A percentile compares a stretch with the other conserved stretches of the same genome.
Evolutionary conservation across 1,140 invertebrate genomes (phyloP).

Genomic region (Bemisia tabaci): DNA sequence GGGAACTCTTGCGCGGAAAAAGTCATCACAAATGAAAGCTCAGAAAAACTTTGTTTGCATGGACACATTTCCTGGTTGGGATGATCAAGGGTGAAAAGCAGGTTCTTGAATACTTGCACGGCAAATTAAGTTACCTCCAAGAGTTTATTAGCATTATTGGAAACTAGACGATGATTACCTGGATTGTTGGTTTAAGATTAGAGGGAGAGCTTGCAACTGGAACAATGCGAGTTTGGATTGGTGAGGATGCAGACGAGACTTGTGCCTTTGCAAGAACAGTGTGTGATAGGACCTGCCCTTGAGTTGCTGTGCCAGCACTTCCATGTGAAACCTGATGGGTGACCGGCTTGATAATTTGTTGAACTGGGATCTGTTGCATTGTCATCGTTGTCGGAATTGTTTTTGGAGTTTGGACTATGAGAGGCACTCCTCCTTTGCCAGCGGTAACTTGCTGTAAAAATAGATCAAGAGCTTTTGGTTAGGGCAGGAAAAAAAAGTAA

Average conservation of each 20-base stretch:
- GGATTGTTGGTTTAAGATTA: conserved; percentile 39
- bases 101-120: too few relatives aligned
- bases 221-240: conserved; percentile 34
- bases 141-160: too few relatives aligned
- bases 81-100: too few relatives aligned
- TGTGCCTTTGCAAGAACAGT: conserved; percentile 26
- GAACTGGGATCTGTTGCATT: conserved; percentile 41
- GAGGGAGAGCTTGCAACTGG: conserved; percentile 32
- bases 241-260: conserved; percentile 16
- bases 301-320: conserved; percentile 1
- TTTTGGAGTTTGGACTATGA: conserved; percentile 49
- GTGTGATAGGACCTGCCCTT: conserved; percentile 25
- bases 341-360: conserved; percentile 11
- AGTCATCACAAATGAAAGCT: too few relatives aligned
- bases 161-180: too few relatives aligned
- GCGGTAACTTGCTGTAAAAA: conserved; percentile 12
- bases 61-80: too few relatives aligned
- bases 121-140: too few relatives aligned
- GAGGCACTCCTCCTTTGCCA: conserved; percentile 36
- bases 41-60: too few relatives aligned
- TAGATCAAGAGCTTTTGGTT: background rate
- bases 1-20: too few relatives aligned
- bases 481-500: background rate
- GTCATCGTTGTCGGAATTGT: conserved; percentile 48
- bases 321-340: conserved; percentile 7